Evolutionary conservation across 1,140 invertebrate genomes (phyloP).

Genomic region (Holotrichia oblita): DNA sequence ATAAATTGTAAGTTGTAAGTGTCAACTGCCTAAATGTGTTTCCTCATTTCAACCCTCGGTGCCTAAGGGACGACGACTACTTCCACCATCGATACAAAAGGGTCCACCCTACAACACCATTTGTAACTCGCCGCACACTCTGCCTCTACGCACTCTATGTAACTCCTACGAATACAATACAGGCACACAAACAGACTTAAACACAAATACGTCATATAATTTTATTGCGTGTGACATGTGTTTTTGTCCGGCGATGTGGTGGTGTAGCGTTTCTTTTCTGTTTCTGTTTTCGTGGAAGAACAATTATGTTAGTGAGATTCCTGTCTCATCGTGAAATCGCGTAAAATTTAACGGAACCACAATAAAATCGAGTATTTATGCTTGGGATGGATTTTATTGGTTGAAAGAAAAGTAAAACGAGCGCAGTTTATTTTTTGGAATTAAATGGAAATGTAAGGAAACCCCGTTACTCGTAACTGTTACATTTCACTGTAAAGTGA

Average conservation of each 20-base stretch:
- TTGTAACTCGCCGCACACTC: slow-evolving; percentile 3
- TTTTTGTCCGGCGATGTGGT: background rate
- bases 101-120: slow-evolving; percentile 10
- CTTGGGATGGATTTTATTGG: background rate
- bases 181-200: background rate
- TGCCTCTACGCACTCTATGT: background rate
- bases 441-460: too few relatives aligned
- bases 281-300: background rate
- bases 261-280: too few relatives aligned
- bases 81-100: background rate
- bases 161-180: background rate
- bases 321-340: background rate
- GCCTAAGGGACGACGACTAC: background rate
- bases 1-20: slow-evolving; percentile 32
- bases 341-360: background rate
- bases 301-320: background rate
- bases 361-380: background rate
- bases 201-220: background rate
- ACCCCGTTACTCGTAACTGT: too few relatives aligned
- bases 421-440: too few relatives aligned
- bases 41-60: slow-evolving; percentile 17
- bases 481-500: too few relatives aligned
- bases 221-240: slow-evolving; percentile 25
- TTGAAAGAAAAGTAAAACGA: background rate
- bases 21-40: slow-evolving; percentile 31